phyloP scores from a whole-genome alignment of 2,888 invertebrate genomes.

The Drosophila neonasuta region DNA sequence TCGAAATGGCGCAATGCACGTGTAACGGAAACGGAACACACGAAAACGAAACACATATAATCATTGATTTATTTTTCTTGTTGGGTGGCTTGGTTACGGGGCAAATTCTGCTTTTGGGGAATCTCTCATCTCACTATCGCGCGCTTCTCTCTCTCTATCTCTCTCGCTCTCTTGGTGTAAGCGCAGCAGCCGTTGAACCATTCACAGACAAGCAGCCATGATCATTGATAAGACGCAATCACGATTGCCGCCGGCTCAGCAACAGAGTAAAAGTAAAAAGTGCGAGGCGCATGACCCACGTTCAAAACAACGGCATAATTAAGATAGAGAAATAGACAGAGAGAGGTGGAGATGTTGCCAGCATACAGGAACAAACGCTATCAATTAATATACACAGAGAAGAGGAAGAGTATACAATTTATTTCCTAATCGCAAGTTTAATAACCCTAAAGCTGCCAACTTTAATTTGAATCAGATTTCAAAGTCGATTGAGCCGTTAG shows the following conservation, averaged over 20 bases:
- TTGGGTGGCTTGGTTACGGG: not conserved
- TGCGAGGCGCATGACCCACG: slow-evolving; percentile 16
- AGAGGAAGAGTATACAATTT: not conserved
- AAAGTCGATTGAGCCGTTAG: not conserved
- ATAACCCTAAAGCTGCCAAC: not conserved
- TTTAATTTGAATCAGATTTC: not conserved
- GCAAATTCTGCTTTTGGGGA: not conserved
- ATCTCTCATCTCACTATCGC: slow-evolving; percentile 4
- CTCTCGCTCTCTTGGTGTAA: not conserved
- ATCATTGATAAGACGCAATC: slow-evolving; percentile 33
- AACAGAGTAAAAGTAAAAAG: slow-evolving; percentile 13
- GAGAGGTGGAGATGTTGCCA: not conserved
- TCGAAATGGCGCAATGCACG: slow-evolving; percentile 33
- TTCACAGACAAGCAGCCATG: slow-evolving; percentile 26
- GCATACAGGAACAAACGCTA: not conserved
- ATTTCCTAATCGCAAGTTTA: not conserved
- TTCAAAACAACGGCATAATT: too few relatives aligned
- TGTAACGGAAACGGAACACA: slow-evolving; percentile 40
- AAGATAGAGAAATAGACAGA: too few relatives aligned
- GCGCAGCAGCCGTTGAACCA: slow-evolving; percentile 28
- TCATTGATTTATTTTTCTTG: slow-evolving; percentile 1
- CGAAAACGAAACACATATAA: slow-evolving; percentile 36
- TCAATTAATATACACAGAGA: slow-evolving; percentile 3
- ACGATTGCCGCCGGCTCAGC: slow-evolving; percentile 18
- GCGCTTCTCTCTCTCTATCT: not conserved